A percentile compares a stretch with the other conserved stretches of the same genome.
Evolutionary conservation across 2,797 vertebrate species (phyloP).

Genomic region (Channa striata): DNA sequence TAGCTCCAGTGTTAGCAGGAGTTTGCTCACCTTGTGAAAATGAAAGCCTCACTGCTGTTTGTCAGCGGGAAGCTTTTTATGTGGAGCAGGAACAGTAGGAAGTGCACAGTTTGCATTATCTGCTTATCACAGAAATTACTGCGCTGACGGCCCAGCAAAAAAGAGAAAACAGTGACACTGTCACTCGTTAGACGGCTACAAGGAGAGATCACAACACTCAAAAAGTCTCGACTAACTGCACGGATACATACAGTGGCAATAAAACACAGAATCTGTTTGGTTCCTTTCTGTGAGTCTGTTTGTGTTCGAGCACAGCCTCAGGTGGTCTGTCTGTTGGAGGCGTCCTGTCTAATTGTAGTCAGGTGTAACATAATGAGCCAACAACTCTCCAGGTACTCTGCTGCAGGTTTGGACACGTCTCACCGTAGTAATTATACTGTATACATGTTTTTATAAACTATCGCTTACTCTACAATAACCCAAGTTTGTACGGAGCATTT

Average conservation of each 20-base stretch:
- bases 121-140: too few species aligned
- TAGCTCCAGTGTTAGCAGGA: too few species aligned
- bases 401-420: slow-evolving; percentile 22
- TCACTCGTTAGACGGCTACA: too few species aligned
- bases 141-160: too few species aligned
- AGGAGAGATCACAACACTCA: too few species aligned
- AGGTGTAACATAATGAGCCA: slow-evolving; percentile 46
- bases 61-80: too few species aligned
- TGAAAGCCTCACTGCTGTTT: too few species aligned
- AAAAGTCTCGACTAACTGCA: not conserved
- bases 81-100: too few species aligned
- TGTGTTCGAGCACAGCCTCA: slow-evolving; percentile 14
- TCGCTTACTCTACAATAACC: not conserved
- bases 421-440: slow-evolving; percentile 21
- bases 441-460: slow-evolving; percentile 10
- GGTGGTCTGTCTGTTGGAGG: slow-evolving; percentile 31
- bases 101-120: too few species aligned
- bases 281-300: not conserved
- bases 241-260: not conserved
- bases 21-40: too few species aligned
- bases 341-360: slow-evolving; percentile 47
- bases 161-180: too few species aligned
- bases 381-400: slow-evolving; percentile 24
- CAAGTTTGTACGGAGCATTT: not conserved
- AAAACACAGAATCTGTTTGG: too few species aligned